Evolutionary conservation across 2,888 invertebrate genomes (phyloP).

Genomic region (Andrena camellia): DNA sequence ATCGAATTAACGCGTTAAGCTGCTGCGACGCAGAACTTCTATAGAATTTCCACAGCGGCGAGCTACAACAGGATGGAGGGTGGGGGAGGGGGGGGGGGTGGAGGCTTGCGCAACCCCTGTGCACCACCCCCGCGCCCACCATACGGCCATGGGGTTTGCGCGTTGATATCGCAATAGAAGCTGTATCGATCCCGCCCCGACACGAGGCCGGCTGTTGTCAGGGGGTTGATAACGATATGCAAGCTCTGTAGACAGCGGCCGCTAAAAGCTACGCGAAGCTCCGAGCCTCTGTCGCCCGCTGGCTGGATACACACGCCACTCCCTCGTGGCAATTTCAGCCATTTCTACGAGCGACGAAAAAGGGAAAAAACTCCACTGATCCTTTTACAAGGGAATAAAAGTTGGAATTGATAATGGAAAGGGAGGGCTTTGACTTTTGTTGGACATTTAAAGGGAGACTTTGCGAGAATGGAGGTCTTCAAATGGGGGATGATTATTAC

Average conservation of each 20-base stretch:
- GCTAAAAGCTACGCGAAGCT: conserved; percentile 61
- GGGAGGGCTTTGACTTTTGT: too few species aligned
- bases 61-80: conserved; percentile 26
- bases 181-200: conserved; percentile 79
- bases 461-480: too few species aligned
- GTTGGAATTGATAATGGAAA: neutral
- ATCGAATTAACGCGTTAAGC: conserved; percentile 63
- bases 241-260: conserved; percentile 60
- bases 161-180: conserved; percentile 80
- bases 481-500: too few species aligned
- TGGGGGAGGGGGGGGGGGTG: too few species aligned
- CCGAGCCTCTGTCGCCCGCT: conserved; percentile 41
- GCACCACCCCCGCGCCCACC: conserved; percentile 53
- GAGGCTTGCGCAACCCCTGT: conserved; percentile 32
- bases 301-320: conserved; percentile 20
- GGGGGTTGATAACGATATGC: conserved; percentile 80
- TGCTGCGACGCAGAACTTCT: conserved; percentile 52
- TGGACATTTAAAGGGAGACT: too few species aligned
- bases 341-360: conserved; percentile 29
- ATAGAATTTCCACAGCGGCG: conserved; percentile 70
- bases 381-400: neutral
- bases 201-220: conserved; percentile 80
- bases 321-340: conserved; percentile 27
- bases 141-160: conserved; percentile 78
- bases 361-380: neutral